Evolutionary conservation across 2,113 vertebrate species (phyloP).

Genomic region (Labeo rohita): DNA sequence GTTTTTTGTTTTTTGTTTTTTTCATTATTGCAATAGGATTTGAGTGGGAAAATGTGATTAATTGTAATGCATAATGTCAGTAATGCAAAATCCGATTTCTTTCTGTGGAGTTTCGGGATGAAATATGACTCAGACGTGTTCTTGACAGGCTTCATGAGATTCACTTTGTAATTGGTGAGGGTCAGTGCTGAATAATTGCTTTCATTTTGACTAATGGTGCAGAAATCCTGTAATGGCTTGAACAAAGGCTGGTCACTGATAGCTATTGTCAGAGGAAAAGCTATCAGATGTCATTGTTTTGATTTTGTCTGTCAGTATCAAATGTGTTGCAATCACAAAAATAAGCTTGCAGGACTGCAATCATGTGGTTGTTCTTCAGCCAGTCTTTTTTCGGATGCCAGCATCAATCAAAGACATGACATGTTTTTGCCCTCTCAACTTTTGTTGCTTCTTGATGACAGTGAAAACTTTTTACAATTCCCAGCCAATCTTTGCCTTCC

Average conservation of each 20-base stretch:
- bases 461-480: not conserved
- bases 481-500: not conserved
- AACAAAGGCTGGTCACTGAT: not conserved
- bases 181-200: constrained; percentile 28
- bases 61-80: not conserved
- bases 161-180: not conserved
- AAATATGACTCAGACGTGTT: not conserved
- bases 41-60: not conserved
- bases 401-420: not conserved
- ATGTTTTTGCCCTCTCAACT: constrained; percentile 5
- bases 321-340: not conserved
- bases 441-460: not conserved
- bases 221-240: constrained; percentile 10
- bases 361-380: constrained; percentile 3
- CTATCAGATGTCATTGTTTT: constrained; percentile 18
- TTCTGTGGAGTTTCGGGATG: not conserved
- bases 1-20: no score
- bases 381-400: not conserved
- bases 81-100: not conserved
- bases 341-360: not conserved
- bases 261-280: not conserved
- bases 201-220: constrained; percentile 24
- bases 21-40: not conserved
- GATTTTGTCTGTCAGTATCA: constrained; percentile 22
- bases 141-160: not conserved